These are phyloP conservation scores for Tautogolabrus adspersus DNA, from an alignment of 2,113 vertebrate genomes.

Conservation along the genomic window DNA sequence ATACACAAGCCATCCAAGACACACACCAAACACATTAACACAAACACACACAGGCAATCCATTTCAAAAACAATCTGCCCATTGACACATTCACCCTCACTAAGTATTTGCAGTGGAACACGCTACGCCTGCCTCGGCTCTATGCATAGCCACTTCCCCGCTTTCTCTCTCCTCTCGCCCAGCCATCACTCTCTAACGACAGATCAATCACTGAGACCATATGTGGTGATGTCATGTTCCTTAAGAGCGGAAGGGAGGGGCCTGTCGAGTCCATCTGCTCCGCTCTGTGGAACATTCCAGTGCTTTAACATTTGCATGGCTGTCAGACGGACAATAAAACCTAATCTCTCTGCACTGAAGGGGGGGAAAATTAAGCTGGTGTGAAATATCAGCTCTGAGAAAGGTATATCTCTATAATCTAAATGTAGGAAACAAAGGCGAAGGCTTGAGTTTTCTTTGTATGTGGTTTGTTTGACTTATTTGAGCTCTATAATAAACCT, in stretches of 20 bases:
- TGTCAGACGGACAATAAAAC: constrained; percentile 72
- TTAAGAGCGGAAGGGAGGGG: constrained; percentile 62
- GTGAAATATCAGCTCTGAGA: constrained; percentile 32
- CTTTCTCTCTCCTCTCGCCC: constrained; percentile 12
- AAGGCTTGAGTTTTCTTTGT: not conserved
- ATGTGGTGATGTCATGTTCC: constrained; percentile 80
- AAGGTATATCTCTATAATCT: constrained; percentile 37
- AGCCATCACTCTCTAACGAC: constrained; percentile 69
- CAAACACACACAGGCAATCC: constrained; percentile 21
- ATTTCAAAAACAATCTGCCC: constrained; percentile 27
- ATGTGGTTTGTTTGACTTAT: not conserved
- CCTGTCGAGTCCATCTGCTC: constrained; percentile 74
- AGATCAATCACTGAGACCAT: constrained; percentile 75
- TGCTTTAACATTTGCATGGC: constrained; percentile 78
- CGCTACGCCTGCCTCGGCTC: constrained; percentile 31
- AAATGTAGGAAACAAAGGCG: not conserved
- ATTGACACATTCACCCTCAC: constrained; percentile 35
- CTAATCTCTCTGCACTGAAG: constrained; percentile 38
- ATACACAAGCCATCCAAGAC: not conserved
- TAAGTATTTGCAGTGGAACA: constrained; percentile 57
- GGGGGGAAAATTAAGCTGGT: constrained; percentile 10
- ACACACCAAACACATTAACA: not conserved
- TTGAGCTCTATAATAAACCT: not conserved
- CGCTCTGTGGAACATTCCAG: constrained; percentile 73
- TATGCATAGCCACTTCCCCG: constrained; percentile 41